These are phyloP conservation scores for Montipora efflorescens DNA, from an alignment of 64 coral and sea anemone genomes.

Conservation along the genomic window DNA sequence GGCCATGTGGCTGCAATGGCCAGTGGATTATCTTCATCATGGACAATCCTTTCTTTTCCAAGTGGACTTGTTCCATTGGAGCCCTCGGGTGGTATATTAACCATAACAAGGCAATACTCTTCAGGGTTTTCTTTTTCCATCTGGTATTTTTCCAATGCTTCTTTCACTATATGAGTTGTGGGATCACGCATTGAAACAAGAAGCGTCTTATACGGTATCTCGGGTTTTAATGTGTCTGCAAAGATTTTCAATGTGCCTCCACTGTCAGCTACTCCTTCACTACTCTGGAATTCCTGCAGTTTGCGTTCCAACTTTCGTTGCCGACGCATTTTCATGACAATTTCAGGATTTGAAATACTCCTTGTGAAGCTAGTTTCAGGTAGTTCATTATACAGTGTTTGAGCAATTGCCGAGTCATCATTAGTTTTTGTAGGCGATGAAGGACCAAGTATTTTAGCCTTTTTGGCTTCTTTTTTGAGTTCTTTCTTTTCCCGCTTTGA, in stretches of 20 bases:
- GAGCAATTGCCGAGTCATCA: slow-evolving; percentile 90
- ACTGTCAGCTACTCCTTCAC: slow-evolving; percentile 71
- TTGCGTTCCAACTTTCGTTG: slow-evolving; percentile 88
- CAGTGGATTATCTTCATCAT: slow-evolving; percentile 89
- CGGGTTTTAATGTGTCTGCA: slow-evolving; percentile 94
- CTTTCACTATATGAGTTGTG: slow-evolving; percentile 85
- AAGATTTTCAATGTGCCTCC: slow-evolving; percentile 99
- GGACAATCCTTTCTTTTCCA: slow-evolving; percentile 92
- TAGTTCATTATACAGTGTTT: slow-evolving; percentile 86
- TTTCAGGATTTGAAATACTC: slow-evolving; percentile 98
- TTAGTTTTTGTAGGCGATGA: slow-evolving; percentile 41
- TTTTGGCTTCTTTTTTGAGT: slow-evolving; percentile 82
- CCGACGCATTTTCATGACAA: slow-evolving; percentile 88
- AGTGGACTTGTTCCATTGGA: slow-evolving; percentile 70
- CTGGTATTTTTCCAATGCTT: slow-evolving; percentile 95
- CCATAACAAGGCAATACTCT: slow-evolving; percentile 95
- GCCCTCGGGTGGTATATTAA: slow-evolving; percentile 85
- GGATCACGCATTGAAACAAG: slow-evolving; percentile 89
- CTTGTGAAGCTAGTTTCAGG: slow-evolving; percentile 93
- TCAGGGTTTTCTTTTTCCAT: slow-evolving; percentile 92
- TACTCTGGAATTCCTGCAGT: slow-evolving; percentile 87
- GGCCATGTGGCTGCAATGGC: slow-evolving; percentile 97
- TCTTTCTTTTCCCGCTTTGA: slow-evolving; percentile 96
- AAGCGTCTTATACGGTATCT: slow-evolving; percentile 97
- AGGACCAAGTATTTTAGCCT: slow-evolving; percentile 55